These are phyloP conservation scores for Acheta domesticus DNA, from an alignment of 2,888 invertebrate genomes.

Conservation along the genomic window DNA sequence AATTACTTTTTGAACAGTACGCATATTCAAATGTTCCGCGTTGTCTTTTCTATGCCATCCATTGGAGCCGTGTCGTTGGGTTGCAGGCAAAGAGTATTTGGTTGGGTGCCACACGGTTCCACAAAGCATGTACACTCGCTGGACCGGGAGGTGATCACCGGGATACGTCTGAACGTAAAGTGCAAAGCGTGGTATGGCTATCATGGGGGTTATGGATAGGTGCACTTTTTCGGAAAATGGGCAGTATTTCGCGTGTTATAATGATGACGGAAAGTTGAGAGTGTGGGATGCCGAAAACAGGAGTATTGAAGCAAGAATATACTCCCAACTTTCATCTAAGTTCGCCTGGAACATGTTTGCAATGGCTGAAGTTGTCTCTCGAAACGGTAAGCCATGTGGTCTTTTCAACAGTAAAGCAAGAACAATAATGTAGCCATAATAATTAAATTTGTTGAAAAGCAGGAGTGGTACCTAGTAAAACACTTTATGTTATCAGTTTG, in stretches of 20 bases:
- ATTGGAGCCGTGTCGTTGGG: too few species aligned
- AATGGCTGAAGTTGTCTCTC: conserved; percentile 60
- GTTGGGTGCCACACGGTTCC: too few species aligned
- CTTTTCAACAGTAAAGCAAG: conserved; percentile 27
- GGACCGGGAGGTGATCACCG: too few species aligned
- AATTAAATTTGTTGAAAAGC: neutral
- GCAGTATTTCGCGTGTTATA: conserved; percentile 71
- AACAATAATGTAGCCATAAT: neutral
- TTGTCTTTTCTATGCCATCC: too few species aligned
- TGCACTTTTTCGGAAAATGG: conserved; percentile 70
- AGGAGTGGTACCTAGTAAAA: too few species aligned
- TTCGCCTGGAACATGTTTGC: conserved; percentile 76
- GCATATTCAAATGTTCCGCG: too few species aligned
- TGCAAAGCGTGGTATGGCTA: conserved; percentile 25
- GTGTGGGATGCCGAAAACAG: conserved; percentile 85
- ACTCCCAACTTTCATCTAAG: conserved; percentile 80
- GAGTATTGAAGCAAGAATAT: conserved; percentile 78
- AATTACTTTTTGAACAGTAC: too few species aligned
- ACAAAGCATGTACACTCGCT: too few species aligned
- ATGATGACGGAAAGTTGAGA: conserved; percentile 76
- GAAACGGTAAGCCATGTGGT: conserved; percentile 50
- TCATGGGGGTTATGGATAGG: conserved; percentile 31
- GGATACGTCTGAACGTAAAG: too few species aligned
- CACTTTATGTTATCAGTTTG: too few species aligned
- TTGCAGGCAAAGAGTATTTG: too few species aligned